Evolutionary conservation across 2,888 invertebrate genomes (phyloP).

Genomic region (Neoaliturus tenellus): DNA sequence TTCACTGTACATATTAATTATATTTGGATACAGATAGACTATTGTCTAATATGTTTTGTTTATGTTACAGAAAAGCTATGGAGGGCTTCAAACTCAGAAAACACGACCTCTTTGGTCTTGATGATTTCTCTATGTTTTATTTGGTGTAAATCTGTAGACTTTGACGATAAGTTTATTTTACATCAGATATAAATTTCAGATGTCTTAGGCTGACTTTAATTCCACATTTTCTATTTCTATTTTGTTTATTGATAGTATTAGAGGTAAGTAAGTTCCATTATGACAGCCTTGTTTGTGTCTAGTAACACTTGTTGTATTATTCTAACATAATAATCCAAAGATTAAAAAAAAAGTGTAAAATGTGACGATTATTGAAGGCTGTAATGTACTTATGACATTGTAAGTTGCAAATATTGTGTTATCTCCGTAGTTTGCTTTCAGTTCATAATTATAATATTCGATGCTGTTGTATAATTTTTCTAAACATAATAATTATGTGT

Average conservation of each 20-base stretch:
- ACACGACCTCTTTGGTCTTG: background rate
- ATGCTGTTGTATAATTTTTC: too few relatives aligned
- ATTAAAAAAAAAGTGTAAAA: background rate
- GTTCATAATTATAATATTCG: too few relatives aligned
- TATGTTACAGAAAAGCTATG: background rate
- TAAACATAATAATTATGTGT: background rate
- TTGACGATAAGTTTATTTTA: background rate
- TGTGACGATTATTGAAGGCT: constrained; percentile 8
- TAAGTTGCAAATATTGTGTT: background rate
- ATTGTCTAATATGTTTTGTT: background rate
- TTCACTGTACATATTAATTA: too few relatives aligned
- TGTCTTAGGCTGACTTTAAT: constrained; percentile 18
- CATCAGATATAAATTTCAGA: background rate
- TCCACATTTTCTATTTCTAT: constrained; percentile 5
- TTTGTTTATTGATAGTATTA: constrained; percentile 11
- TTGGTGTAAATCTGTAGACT: constrained; percentile 5
- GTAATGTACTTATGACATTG: constrained; percentile 23
- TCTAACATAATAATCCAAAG: constrained; percentile 22
- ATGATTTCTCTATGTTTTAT: constrained; percentile 8
- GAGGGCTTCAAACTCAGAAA: background rate
- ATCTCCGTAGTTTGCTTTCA: background rate
- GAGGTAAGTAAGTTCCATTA: constrained; percentile 13
- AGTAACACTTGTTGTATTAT: background rate
- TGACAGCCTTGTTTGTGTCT: constrained; percentile 19
- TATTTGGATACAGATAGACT: too few relatives aligned